Evolutionary conservation across 2,113 vertebrate genomes (phyloP).

Genomic region (Speoplatyrhinus poulsoni): DNA sequence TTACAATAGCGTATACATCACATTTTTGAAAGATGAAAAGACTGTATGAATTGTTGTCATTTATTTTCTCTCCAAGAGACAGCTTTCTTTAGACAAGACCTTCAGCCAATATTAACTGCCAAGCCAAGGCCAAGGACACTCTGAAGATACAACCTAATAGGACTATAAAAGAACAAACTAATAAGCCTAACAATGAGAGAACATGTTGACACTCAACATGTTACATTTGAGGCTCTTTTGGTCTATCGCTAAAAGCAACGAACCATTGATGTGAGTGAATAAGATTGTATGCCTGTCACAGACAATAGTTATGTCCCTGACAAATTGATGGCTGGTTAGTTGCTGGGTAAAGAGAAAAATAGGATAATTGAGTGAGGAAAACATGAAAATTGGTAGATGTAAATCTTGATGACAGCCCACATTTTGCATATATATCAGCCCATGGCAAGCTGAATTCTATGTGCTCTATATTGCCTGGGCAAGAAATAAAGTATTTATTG

Average conservation of each 20-base stretch:
- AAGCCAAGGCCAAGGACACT: conserved; percentile 11
- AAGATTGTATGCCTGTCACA: conserved; percentile 12
- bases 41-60: too few species aligned
- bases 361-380: conserved; percentile 37
- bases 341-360: conserved; percentile 30
- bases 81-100: conserved; percentile 1
- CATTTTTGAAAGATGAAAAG: too few species aligned
- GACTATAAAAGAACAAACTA: neutral
- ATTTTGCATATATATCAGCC: conserved; percentile 47
- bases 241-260: conserved; percentile 28
- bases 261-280: conserved; percentile 31
- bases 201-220: conserved; percentile 11
- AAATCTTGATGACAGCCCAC: conserved; percentile 28
- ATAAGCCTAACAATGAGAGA: conserved; percentile 9
- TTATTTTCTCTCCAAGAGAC: neutral
- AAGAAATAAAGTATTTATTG: conserved; percentile 6
- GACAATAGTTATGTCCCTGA: conserved; percentile 27
- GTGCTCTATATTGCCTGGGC: too few species aligned
- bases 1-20: too few species aligned
- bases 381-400: conserved; percentile 40
- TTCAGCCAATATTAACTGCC: neutral
- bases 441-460: conserved; percentile 37
- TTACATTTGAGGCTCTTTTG: conserved; percentile 7
- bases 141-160: neutral
- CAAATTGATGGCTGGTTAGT: conserved; percentile 36